Evolutionary conservation across 2,797 vertebrate species (phyloP).

Genomic region (Sphenopsis melanotis): DNA sequence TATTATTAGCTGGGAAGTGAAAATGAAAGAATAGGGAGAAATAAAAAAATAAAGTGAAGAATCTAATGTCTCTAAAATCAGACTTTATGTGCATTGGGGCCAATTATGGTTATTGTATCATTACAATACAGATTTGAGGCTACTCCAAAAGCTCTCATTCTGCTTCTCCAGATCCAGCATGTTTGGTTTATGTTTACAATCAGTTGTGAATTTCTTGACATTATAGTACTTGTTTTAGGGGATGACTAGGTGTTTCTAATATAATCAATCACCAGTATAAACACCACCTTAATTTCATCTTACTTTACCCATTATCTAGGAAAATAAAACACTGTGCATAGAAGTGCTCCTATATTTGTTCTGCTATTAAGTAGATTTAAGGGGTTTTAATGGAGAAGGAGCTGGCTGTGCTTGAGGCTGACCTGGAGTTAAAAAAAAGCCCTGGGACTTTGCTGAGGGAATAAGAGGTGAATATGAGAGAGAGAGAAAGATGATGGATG

Average conservation of each 20-base stretch:
- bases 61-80: neutral
- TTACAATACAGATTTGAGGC: neutral
- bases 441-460: neutral
- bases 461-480: neutral
- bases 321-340: neutral
- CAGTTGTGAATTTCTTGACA: neutral
- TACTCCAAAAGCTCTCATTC: neutral
- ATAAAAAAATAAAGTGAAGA: slow-evolving; percentile 21
- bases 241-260: neutral
- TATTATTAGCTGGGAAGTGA: slow-evolving; percentile 15
- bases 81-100: neutral
- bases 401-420: neutral
- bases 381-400: neutral
- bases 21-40: slow-evolving; percentile 45
- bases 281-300: neutral
- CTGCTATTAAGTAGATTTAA: neutral
- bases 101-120: slow-evolving; percentile 12
- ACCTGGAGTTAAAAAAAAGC: neutral
- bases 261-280: neutral
- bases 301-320: neutral
- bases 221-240: neutral
- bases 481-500: neutral
- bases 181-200: neutral
- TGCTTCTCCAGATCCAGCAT: neutral
- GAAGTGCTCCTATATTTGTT: neutral